A percentile compares a stretch with the other conserved stretches of the same genome.
phyloP scores from a whole-genome alignment of 2,113 vertebrate species.

The Willisornis vidua region DNA sequence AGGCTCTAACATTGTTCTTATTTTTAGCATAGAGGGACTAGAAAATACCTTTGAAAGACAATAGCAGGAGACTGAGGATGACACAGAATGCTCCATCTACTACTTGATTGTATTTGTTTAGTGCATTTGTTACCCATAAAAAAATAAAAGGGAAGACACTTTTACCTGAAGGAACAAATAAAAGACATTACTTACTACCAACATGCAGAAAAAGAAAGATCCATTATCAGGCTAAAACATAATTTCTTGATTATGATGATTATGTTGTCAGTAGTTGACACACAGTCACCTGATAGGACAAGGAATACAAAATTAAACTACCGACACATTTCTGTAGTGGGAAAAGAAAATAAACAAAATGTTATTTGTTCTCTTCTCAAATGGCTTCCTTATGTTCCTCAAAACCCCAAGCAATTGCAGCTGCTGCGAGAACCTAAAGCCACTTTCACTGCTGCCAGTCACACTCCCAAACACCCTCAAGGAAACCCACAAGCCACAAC shows the following conservation, averaged over 20 bases:
- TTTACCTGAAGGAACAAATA: not conserved
- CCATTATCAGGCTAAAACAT: not conserved
- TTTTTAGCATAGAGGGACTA: not conserved
- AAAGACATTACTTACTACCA: not conserved
- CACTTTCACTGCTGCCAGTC: conserved; percentile 19
- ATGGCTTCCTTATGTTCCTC: conserved; percentile 83
- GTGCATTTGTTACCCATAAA: not conserved
- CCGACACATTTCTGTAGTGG: not conserved
- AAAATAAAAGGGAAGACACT: not conserved
- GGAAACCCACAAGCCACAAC: conserved; percentile 47
- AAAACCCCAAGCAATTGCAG: conserved; percentile 62
- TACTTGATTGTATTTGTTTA: not conserved
- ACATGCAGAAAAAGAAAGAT: not conserved
- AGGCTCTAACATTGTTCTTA: not conserved
- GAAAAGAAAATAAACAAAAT: conserved; percentile 6
- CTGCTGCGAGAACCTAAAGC: conserved; percentile 15
- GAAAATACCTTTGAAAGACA: conserved; percentile 7
- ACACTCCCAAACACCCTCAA: conserved; percentile 3
- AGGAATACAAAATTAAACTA: not conserved
- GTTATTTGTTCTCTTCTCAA: conserved; percentile 81
- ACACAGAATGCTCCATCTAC: not conserved
- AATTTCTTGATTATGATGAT: not conserved
- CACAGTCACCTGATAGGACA: not conserved
- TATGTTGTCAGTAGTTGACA: not conserved
- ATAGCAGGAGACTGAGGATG: not conserved